phyloP scores from a whole-genome alignment of 2,888 invertebrate genomes.

The Zygogramma bicolorata region DNA sequence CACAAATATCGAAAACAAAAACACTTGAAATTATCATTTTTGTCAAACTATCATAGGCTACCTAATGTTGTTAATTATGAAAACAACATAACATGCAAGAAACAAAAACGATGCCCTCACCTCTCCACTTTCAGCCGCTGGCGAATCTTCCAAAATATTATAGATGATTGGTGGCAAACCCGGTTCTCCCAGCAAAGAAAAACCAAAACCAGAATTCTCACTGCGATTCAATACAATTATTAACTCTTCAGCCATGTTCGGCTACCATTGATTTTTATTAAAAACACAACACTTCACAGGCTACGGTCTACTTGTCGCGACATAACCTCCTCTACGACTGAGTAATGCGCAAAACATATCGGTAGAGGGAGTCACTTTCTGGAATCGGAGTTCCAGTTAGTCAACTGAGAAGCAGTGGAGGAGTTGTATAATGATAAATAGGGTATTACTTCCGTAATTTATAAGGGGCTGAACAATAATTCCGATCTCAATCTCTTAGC shows the following conservation, averaged over 20 bases:
- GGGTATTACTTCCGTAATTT: too few species aligned
- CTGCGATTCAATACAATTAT: constrained; percentile 88
- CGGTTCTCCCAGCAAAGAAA: constrained; percentile 90
- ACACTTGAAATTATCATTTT: not conserved
- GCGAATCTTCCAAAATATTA: constrained; percentile 93
- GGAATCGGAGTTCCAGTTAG: constrained; percentile 8
- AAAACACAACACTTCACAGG: constrained; percentile 37
- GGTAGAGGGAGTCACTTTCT: constrained; percentile 51
- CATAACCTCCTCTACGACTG: constrained; percentile 64
- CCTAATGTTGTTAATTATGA: not conserved
- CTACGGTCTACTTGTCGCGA: constrained; percentile 57
- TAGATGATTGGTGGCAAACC: constrained; percentile 94
- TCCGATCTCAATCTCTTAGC: too few species aligned
- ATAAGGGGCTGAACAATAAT: too few species aligned
- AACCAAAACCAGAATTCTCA: constrained; percentile 91
- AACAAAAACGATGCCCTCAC: constrained; percentile 69
- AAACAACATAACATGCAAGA: constrained; percentile 6
- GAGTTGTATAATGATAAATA: not conserved
- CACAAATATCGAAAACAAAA: not conserved
- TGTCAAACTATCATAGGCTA: not conserved
- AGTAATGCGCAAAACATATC: constrained; percentile 49
- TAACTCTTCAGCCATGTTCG: constrained; percentile 87
- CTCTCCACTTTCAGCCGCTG: constrained; percentile 91
- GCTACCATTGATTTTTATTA: constrained; percentile 62
- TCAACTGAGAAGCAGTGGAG: constrained; percentile 1